Conservation (phyloP, 2,113 vertebrate species). For the Cynocephalus volans region DNA sequence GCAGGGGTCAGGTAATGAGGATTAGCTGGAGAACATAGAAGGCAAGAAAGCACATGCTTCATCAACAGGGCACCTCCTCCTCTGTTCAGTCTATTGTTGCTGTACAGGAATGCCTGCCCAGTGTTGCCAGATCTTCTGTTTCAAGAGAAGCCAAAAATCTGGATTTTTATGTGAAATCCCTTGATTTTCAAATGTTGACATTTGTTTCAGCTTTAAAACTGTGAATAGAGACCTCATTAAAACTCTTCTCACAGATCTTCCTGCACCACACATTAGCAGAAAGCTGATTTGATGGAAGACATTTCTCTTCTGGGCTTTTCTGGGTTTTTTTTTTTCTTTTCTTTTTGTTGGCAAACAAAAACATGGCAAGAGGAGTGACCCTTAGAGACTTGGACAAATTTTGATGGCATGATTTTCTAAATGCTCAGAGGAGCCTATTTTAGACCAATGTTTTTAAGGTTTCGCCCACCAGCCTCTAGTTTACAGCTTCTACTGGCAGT, state of each 20-base stretch:
- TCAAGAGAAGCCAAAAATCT: constrained; percentile 66
- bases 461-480: background rate
- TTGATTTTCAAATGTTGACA: constrained; percentile 49
- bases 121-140: background rate
- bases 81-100: background rate
- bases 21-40: rapidly evolving
- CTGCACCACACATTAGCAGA: background rate
- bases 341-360: constrained; percentile 46
- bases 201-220: constrained; percentile 68
- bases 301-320: background rate
- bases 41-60: rapidly evolving
- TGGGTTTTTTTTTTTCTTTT: background rate
- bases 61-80: background rate
- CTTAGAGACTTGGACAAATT: background rate
- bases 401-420: background rate
- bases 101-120: background rate
- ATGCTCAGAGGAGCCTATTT: background rate
- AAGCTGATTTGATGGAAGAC: background rate
- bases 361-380: background rate
- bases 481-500: background rate
- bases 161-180: background rate
- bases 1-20: background rate
- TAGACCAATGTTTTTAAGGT: background rate
- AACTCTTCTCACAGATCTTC: constrained; percentile 26
- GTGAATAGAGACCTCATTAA: constrained; percentile 51